These are phyloP conservation scores for Crenichthys baileyi DNA, from an alignment of 2,797 vertebrate species.

Conservation along the genomic window DNA sequence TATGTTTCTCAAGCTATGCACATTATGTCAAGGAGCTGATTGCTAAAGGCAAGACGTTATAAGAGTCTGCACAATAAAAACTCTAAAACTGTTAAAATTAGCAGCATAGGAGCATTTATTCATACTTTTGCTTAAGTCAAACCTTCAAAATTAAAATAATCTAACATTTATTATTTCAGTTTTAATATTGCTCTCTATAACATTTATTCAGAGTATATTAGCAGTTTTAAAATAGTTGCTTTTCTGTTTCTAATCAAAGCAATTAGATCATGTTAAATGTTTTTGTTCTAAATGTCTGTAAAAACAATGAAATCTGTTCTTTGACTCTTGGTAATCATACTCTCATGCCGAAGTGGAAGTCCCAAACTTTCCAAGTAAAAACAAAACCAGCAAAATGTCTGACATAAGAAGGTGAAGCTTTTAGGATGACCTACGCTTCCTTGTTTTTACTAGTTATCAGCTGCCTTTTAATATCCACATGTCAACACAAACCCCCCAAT, in stretches of 20 bases:
- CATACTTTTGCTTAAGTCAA: no score
- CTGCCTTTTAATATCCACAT: not conserved
- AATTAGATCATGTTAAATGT: no score
- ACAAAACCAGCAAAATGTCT: not conserved
- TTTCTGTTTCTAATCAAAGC: no score
- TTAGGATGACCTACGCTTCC: not conserved
- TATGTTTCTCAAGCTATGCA: not conserved
- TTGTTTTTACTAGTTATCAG: not conserved
- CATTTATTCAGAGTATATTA: no score
- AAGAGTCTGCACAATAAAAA: no score
- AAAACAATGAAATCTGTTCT: not conserved
- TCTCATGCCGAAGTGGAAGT: not conserved
- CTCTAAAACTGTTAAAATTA: no score
- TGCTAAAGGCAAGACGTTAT: not conserved
- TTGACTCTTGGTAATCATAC: not conserved
- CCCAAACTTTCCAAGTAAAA: not conserved
- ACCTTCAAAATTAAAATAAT: no score
- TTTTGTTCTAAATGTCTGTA: no score
- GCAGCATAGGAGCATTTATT: no score
- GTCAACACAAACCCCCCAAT: not conserved
- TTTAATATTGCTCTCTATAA: no score
- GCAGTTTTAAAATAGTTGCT: no score
- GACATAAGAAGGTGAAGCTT: not conserved
- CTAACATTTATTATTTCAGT: no score
- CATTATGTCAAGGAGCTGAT: not conserved